Evolutionary conservation across 2,888 invertebrate genomes (phyloP).

Genomic region (Dryobotodes eremita): DNA sequence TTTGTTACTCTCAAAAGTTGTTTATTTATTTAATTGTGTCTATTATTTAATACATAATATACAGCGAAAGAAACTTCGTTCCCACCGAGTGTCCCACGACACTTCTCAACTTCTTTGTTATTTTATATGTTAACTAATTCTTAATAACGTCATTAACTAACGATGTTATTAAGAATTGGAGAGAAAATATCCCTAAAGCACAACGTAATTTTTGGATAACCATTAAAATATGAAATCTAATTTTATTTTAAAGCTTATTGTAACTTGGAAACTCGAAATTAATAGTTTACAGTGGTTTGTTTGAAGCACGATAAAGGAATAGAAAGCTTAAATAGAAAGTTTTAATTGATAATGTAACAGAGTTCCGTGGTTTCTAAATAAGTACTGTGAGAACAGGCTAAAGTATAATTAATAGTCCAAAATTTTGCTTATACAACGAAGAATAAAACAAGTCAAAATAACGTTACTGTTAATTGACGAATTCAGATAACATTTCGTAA

Average conservation of each 20-base stretch:
- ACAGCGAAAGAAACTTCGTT: background rate
- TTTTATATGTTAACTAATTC: too few species aligned
- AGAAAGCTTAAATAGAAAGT: conserved; percentile 23
- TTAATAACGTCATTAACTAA: too few species aligned
- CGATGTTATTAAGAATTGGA: background rate
- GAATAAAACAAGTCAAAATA: background rate
- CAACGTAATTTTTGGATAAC: background rate
- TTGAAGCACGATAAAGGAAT: conserved; percentile 11
- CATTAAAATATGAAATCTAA: background rate
- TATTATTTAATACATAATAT: background rate
- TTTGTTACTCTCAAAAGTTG: background rate
- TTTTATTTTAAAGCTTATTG: too few species aligned
- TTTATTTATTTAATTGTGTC: background rate
- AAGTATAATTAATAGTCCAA: background rate
- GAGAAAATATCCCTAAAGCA: background rate
- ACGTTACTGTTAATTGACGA: too few species aligned
- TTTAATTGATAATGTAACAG: conserved; percentile 23
- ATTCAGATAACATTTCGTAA: background rate
- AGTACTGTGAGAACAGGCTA: background rate
- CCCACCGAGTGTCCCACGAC: background rate
- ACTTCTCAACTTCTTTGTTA: background rate
- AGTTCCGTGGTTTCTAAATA: conserved; percentile 12
- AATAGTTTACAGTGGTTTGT: conserved; percentile 26
- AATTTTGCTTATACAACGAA: background rate
- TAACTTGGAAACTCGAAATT: conserved; percentile 8